Conservation (phyloP, 2,113 vertebrate genomes). For the Perccottus glenii region DNA sequence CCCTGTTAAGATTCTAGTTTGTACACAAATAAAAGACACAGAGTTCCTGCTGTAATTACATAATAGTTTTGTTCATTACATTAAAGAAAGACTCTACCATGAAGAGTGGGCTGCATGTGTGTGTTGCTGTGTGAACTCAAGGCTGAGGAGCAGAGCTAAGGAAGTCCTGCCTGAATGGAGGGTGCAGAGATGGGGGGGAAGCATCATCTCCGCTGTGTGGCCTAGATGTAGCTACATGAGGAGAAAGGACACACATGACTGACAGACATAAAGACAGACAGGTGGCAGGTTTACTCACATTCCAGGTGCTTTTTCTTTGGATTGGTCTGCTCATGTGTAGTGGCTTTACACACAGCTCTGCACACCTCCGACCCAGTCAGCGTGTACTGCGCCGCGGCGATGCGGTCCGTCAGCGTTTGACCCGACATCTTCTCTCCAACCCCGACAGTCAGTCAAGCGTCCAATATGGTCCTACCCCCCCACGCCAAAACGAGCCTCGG, state of each 20-base stretch:
- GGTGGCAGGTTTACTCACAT: conserved; percentile 85
- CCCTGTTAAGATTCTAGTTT: neutral
- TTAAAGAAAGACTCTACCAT: conserved; percentile 6
- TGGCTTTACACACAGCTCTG: conserved; percentile 96
- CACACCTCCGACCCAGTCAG: conserved; percentile 96
- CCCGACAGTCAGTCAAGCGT: conserved; percentile 46
- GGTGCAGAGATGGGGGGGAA: conserved; percentile 19
- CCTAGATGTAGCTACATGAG: conserved; percentile 26
- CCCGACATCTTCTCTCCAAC: conserved; percentile 93
- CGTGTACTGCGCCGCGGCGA: conserved; percentile 98
- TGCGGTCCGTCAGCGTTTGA: conserved; percentile 98
- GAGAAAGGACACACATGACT: conserved; percentile 14
- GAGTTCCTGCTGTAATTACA: conserved; percentile 7
- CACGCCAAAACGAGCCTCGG: conserved; percentile 20
- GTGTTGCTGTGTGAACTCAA: neutral
- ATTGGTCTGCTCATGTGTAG: conserved; percentile 97
- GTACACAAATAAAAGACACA: neutral
- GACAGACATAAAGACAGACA: conserved; percentile 28
- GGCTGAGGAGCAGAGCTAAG: neutral
- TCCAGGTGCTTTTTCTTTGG: conserved; percentile 99
- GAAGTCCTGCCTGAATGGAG: conserved; percentile 17
- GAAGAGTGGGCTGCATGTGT: neutral
- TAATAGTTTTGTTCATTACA: conserved; percentile 13
- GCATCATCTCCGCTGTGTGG: conserved; percentile 32
- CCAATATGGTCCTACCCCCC: conserved; percentile 60